Percentiles rank a stretch among this genome's conserved stretches.
Conservation (phyloP, 1,140 invertebrate genomes). For the Solenopsis invicta region DNA sequence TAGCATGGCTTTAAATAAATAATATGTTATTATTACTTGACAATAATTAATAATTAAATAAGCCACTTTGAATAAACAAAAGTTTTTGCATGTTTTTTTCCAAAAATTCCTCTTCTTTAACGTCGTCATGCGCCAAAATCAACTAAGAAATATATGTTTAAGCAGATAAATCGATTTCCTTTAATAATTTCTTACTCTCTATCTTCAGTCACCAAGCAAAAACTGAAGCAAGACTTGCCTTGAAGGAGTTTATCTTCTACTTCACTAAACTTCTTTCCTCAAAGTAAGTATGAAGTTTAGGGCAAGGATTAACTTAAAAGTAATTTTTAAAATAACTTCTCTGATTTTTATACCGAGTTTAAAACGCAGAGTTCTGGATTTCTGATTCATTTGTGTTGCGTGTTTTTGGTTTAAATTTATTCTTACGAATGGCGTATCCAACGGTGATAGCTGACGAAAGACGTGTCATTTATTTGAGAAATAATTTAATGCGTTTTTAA, state of each 20-base stretch:
- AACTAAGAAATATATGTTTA: slow-evolving; percentile 35
- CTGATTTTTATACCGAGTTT: slow-evolving; percentile 37
- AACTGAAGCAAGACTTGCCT: slow-evolving; percentile 48
- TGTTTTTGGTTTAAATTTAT: slow-evolving; percentile 15
- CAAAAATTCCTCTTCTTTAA: neutral
- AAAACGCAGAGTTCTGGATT: slow-evolving; percentile 29
- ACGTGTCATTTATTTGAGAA: neutral
- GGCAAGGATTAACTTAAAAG: slow-evolving; percentile 48
- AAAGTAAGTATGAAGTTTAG: slow-evolving; percentile 64
- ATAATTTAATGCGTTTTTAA: neutral
- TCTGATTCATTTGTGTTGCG: slow-evolving; percentile 21
- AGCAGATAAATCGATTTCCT: slow-evolving; percentile 56
- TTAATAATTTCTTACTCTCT: slow-evolving; percentile 52
- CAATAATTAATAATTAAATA: neutral
- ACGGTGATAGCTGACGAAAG: neutral
- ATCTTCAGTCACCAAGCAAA: slow-evolving; percentile 33
- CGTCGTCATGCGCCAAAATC: neutral
- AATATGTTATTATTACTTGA: neutral
- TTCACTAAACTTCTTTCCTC: slow-evolving; percentile 59
- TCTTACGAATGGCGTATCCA: neutral
- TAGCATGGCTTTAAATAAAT: slow-evolving; percentile 18
- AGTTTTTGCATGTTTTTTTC: neutral
- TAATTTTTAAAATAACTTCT: slow-evolving; percentile 57
- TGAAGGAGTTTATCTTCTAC: slow-evolving; percentile 52
- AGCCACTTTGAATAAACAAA: neutral